Percentiles rank a stretch among this genome's conserved stretches.
Conservation (phyloP, 2,797 vertebrate species). For the Pelochelys cantorii region DNA sequence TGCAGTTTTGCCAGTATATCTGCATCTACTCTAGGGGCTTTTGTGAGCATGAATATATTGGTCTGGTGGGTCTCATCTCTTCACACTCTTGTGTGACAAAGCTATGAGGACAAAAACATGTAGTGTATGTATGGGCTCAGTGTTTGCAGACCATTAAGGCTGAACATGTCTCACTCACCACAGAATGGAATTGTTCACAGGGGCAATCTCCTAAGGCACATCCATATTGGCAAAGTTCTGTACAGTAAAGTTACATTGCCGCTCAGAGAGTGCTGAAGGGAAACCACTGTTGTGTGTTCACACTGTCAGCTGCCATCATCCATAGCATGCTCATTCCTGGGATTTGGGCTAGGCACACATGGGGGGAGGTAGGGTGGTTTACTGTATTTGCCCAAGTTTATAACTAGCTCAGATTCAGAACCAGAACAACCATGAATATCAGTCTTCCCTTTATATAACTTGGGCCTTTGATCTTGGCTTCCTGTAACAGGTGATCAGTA, state of each 20-base stretch:
- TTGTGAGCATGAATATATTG: background rate
- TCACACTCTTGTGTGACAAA: background rate
- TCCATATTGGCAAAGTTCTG: too few relatives aligned
- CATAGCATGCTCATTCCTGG: background rate
- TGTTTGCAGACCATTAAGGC: too few relatives aligned
- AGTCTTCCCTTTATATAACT: background rate
- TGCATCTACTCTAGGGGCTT: background rate
- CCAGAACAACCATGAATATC: background rate
- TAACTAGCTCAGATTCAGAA: background rate
- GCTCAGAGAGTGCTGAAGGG: too few relatives aligned
- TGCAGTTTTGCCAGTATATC: too few relatives aligned
- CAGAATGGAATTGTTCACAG: background rate
- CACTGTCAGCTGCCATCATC: too few relatives aligned
- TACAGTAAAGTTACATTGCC: too few relatives aligned
- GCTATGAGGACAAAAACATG: background rate
- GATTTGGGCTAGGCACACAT: background rate
- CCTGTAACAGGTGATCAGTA: background rate
- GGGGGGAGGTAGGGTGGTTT: too few relatives aligned
- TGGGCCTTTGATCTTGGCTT: background rate
- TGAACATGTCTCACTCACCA: too few relatives aligned
- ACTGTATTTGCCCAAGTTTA: background rate
- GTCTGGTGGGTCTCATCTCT: background rate
- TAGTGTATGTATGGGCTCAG: background rate
- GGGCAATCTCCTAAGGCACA: background rate
- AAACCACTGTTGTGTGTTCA: too few relatives aligned